These are phyloP conservation scores for Tetragonisca angustula DNA, from an alignment of 2,888 invertebrate species.

Conservation along the genomic window DNA sequence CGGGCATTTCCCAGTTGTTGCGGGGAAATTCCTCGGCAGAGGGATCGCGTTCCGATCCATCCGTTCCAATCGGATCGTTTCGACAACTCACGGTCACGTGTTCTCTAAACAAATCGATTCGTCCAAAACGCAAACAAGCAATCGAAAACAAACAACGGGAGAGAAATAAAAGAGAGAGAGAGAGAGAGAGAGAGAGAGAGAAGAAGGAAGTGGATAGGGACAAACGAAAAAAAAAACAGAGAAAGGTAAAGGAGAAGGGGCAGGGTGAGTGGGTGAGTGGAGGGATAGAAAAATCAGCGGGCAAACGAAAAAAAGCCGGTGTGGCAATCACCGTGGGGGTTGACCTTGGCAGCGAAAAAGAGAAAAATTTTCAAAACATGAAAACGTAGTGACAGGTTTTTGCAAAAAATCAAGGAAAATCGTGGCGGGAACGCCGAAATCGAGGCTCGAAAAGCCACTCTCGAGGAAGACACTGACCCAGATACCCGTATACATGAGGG, in stretches of 20 bases:
- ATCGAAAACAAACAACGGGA: background rate
- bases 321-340: background rate
- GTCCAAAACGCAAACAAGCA: background rate
- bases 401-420: slow-evolving; percentile 61
- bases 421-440: slow-evolving; percentile 57
- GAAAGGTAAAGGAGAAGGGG: no score
- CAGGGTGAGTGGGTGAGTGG: no score
- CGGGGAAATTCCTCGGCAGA: no score
- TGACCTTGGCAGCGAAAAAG: slow-evolving; percentile 56
- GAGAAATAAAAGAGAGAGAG: background rate
- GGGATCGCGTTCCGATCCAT: no score
- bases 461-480: slow-evolving; percentile 75
- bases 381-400: slow-evolving; percentile 3
- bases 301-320: background rate
- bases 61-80: background rate
- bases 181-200: background rate
- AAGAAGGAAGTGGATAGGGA: background rate
- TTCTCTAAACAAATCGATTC: background rate
- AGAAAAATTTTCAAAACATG: no score
- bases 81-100: background rate
- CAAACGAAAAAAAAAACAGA: background rate
- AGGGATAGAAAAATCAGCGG: background rate
- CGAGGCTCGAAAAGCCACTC: slow-evolving; percentile 65
- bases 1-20: background rate
- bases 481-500: slow-evolving; percentile 63